Evolutionary conservation across 2,113 vertebrate species (phyloP).

Genomic region (Oostethus manadensis): DNA sequence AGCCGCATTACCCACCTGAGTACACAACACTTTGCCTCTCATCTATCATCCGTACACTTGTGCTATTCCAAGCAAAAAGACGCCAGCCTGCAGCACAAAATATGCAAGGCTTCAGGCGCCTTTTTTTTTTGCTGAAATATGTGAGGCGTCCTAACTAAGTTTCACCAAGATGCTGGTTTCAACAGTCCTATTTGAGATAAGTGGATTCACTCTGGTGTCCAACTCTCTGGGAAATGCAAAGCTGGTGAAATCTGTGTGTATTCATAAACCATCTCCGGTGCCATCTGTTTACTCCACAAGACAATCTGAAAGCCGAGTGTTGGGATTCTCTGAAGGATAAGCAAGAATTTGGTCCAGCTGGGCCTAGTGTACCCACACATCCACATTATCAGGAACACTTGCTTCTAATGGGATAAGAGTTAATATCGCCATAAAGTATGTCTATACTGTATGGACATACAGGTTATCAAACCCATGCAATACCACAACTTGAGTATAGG

Average conservation of each 20-base stretch:
- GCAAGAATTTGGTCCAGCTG: conserved; percentile 2
- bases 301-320: conserved; percentile 12
- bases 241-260: conserved; percentile 7
- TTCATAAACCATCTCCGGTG: conserved; percentile 11
- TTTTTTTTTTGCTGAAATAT: conserved; percentile 2
- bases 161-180: conserved; percentile 4
- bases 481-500: conserved; percentile 21
- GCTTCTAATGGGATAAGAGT: not conserved
- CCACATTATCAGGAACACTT: not conserved
- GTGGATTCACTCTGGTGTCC: conserved; percentile 6
- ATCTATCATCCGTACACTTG: conserved; percentile 6
- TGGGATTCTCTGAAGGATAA: conserved; percentile 5
- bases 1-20: not conserved
- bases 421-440: not conserved
- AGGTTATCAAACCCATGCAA: conserved; percentile 2
- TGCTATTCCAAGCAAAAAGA: conserved; percentile 1
- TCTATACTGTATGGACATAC: too few species aligned
- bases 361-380: not conserved
- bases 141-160: not conserved
- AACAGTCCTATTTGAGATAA: conserved; percentile 2
- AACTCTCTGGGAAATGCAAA: conserved; percentile 8
- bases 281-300: conserved; percentile 7
- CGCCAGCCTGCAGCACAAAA: not conserved
- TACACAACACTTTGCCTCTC: conserved; percentile 8
- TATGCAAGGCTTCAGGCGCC: not conserved